Conservation (phyloP, 2,888 invertebrate genomes). For the Gymnocheta viridis region DNA sequence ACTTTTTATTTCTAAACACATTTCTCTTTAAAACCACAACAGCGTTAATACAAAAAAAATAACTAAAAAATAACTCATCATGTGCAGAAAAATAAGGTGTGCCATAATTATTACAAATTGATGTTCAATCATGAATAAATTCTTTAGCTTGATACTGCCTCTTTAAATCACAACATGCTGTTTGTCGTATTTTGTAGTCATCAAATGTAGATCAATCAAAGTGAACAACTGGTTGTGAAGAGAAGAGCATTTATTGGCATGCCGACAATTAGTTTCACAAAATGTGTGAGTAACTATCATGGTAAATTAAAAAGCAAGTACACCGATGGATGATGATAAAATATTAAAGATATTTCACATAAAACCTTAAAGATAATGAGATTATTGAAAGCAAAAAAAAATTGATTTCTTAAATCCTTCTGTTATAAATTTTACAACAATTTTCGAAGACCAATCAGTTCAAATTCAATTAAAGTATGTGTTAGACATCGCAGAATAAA, state of each 20-base stretch:
- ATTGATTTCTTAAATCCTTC: too few relatives aligned
- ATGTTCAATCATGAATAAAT: conserved; percentile 60
- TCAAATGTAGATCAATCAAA: conserved; percentile 57
- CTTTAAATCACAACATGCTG: conserved; percentile 20
- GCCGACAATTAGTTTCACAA: conserved; percentile 21
- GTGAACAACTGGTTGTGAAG: conserved; percentile 6
- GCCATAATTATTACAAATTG: conserved; percentile 64
- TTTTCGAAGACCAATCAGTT: too few relatives aligned
- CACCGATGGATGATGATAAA: conserved; percentile 15
- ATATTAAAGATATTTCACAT: neutral
- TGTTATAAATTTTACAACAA: too few relatives aligned
- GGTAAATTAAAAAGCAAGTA: neutral
- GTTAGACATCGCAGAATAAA: too few relatives aligned
- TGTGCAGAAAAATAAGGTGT: conserved; percentile 54
- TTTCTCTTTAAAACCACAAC: conserved; percentile 39
- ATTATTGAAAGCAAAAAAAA: too few relatives aligned
- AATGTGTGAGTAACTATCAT: conserved; percentile 19
- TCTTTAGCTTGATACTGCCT: conserved; percentile 7
- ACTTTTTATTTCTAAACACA: conserved; percentile 43
- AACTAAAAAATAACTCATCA: neutral
- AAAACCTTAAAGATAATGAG: neutral
- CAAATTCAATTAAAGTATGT: too few relatives aligned
- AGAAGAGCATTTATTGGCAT: neutral
- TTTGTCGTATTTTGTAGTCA: conserved; percentile 30
- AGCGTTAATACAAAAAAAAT: neutral